Base-by-base conservation (phyloP, 2,888 invertebrate genomes). In the Mesochorus sp. region DNA sequence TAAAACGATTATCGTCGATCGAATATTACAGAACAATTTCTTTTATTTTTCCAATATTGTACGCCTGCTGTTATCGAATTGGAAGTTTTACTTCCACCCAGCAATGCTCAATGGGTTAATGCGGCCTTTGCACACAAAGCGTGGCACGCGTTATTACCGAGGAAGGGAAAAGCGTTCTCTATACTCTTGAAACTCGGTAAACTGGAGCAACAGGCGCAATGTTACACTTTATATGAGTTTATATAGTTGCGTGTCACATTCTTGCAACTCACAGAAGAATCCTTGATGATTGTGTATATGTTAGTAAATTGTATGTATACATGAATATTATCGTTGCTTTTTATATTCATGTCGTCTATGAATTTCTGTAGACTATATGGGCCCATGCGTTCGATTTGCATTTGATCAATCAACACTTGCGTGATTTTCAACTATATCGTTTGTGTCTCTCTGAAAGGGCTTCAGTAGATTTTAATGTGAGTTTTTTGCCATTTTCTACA, bases 131-230 rank as follows among this genome's bases (percentile, higher is more conserved):
- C n/a, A 39, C 39, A 37, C 26, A 26, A 28, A 62, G 31, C 39
- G 28, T 8, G 28, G 44, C 39, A 62, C 61, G 61, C 62, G 39
- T 66, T 66, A 73, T 70, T 62, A 64, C 55, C 70, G 10, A 44
- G 61, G 67, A 70, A 53, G 19, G 51, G 59, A 55, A 49, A 47
- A 76, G 21, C 49, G 34, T n/a, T 14, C 57, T 34, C 68, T 21
- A 14, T 10, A 10, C 68, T 19, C 44, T 47, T 67, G 61, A 75
- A 76, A 80, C 74, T 77, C 70, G 75, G 70, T 47, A 42, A 67
- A 79, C 67, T 75, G 74, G 79, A 82, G 82, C 82, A 82, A 82
- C 82, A 82, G 82, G n/a, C n/a, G 82, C 82, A 78, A 79, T 51
- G 64, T 53, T 66, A 44, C 17, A 28, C 68, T 70, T 26, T 53